Base-by-base conservation (phyloP, 2,888 invertebrate species). In the Notocelia uddmanniana region DNA sequence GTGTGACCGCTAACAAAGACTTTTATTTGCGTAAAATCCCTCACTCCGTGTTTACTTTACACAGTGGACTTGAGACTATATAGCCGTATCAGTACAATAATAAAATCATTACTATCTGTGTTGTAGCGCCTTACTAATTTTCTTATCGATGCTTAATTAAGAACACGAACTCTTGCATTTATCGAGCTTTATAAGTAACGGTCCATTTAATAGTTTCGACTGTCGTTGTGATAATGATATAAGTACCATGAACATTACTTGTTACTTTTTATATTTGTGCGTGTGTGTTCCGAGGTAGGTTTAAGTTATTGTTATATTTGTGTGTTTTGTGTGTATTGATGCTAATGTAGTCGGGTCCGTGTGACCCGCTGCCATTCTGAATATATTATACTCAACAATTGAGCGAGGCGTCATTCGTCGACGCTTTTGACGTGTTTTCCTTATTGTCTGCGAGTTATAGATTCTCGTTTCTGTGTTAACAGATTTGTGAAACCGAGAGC, bases 371-470 rank as follows among this genome's bases (percentile, higher is more conserved):
- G 84, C 76, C 83, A 79, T 80, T 81, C 75, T 67, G 92, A 89
- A 92, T 92, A 92, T 78, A 91, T 92, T 92, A 91, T 78, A 74
- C 74, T 76, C 73, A 76, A 88, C 88, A 85, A 85, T 87, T 81
- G 87, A 82, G 79, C 75, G 8, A n/a, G 76, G 74, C 76, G 74
- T 83, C 71, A 74, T 23, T 68, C 57, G 72, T 41, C 63, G 68
- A 26, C 54, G 37, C 58, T 26, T 66, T 69, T 52, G 41, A 62
- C 62, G 52, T 62, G 45, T 52, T 55, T 64, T 58, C 63, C 63
- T 58, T 41, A 58, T 70, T 70, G 57, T 70, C 70, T 64, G 41
- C 55, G 19, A 31, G 54, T 54, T 45, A 63, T 69, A 69, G 58
- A 71, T 66, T 59, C 31, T 66, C 23, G 50, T 58, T 66, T 66